Conservation (phyloP, 2,888 invertebrate genomes). For the Noctua janthe region DNA sequence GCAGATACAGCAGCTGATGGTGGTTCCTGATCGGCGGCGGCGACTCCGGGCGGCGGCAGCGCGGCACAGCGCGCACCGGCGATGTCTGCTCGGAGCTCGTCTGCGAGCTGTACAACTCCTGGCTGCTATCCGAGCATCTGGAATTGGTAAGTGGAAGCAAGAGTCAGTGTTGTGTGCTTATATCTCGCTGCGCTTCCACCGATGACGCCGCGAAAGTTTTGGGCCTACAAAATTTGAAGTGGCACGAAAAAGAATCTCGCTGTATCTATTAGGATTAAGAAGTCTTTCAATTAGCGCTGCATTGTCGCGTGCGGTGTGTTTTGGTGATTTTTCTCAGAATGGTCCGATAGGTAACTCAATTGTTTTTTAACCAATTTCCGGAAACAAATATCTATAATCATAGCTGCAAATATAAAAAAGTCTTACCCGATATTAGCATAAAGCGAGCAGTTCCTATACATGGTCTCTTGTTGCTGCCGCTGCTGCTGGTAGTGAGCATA, state of each 20-base stretch:
- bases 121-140: slow-evolving; percentile 87
- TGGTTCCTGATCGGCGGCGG: slow-evolving; percentile 93
- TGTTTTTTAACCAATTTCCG: not conserved
- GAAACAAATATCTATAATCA: not conserved
- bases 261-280: not conserved
- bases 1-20: slow-evolving; percentile 93
- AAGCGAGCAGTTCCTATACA: slow-evolving; percentile 90
- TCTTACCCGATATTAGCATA: slow-evolving; percentile 87
- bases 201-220: not conserved
- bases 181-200: not conserved
- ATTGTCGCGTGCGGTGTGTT: not conserved
- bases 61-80: slow-evolving; percentile 80
- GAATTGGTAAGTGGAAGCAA: slow-evolving; percentile 29
- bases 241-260: not conserved
- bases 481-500: slow-evolving; percentile 81
- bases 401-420: not conserved
- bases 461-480: slow-evolving; percentile 83
- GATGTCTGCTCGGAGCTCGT: slow-evolving; percentile 88
- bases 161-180: slow-evolving; percentile 17
- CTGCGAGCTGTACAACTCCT: slow-evolving; percentile 87
- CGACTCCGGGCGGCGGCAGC: slow-evolving; percentile 91
- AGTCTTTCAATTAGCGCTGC: not conserved
- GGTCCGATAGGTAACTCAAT: not conserved
- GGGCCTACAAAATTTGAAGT: not conserved
- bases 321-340: not conserved